Conservation (phyloP, 2,888 invertebrate genomes). For the Heliconius hortense region DNA sequence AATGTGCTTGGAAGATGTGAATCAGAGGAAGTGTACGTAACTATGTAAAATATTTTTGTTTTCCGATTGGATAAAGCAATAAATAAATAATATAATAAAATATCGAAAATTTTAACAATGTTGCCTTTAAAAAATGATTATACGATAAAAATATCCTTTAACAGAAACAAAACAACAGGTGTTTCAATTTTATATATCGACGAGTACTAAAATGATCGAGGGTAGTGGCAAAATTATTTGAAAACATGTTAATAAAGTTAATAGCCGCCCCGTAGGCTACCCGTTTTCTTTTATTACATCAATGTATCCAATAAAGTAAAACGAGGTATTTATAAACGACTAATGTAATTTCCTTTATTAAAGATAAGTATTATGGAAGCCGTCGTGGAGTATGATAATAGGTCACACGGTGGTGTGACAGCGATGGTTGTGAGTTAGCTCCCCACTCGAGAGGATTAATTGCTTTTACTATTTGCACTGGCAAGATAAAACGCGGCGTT, state of each 20-base stretch:
- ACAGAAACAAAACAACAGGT: constrained; percentile 6
- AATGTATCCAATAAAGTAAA: neutral
- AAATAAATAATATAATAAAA: no score
- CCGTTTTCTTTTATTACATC: neutral
- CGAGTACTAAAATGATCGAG: neutral
- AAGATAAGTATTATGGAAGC: neutral
- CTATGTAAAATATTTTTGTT: no score
- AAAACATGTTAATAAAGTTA: constrained; percentile 12
- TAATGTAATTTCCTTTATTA: neutral
- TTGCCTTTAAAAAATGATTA: neutral
- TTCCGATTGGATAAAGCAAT: no score
- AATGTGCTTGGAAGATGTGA: neutral
- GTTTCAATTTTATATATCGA: neutral
- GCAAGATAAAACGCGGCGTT: neutral
- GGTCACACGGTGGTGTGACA: neutral
- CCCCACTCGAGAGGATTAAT: neutral
- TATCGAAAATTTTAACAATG: neutral
- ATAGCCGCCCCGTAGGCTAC: neutral
- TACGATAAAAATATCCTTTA: neutral
- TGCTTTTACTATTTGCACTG: neutral
- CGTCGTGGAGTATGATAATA: neutral
- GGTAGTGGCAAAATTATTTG: constrained; percentile 1
- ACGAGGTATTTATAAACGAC: neutral
- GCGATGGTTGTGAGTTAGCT: neutral
- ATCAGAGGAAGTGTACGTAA: no score